Conservation (phyloP, 2,113 vertebrate species). For the Ophiodon elongatus region DNA sequence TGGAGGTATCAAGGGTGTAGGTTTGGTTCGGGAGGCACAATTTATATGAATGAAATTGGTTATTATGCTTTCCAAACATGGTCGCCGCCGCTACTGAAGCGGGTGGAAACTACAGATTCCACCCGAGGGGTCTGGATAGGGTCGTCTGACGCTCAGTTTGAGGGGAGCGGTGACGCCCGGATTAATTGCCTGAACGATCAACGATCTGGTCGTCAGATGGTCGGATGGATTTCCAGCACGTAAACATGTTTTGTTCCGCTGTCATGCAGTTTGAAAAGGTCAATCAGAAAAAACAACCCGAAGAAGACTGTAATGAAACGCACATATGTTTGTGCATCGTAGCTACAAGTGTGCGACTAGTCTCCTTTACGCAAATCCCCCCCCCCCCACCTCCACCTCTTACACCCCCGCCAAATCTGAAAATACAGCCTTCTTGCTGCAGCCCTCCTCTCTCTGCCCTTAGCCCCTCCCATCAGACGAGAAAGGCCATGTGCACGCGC, state of each 20-base stretch:
- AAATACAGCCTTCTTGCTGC: too few relatives aligned
- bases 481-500: too few relatives aligned
- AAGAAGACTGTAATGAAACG: too few relatives aligned
- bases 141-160: background rate
- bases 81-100: background rate
- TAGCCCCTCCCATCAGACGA: too few relatives aligned
- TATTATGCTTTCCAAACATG: background rate
- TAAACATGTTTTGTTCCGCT: background rate
- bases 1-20: background rate
- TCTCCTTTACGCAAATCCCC: too few relatives aligned
- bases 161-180: background rate
- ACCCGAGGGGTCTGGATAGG: background rate
- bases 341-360: too few relatives aligned
- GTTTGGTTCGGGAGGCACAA: background rate
- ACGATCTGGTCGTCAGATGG: background rate
- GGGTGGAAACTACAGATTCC: background rate
- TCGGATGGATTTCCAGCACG: background rate
- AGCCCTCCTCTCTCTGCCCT: too few relatives aligned
- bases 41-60: background rate
- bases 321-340: too few relatives aligned
- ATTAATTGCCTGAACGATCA: background rate
- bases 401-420: too few relatives aligned
- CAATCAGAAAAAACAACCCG: too few relatives aligned
- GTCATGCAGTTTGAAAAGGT: background rate
- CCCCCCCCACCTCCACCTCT: too few relatives aligned